These are phyloP conservation scores for Ciconia boyciana DNA, from an alignment of 2,113 vertebrate species.

Conservation along the genomic window DNA sequence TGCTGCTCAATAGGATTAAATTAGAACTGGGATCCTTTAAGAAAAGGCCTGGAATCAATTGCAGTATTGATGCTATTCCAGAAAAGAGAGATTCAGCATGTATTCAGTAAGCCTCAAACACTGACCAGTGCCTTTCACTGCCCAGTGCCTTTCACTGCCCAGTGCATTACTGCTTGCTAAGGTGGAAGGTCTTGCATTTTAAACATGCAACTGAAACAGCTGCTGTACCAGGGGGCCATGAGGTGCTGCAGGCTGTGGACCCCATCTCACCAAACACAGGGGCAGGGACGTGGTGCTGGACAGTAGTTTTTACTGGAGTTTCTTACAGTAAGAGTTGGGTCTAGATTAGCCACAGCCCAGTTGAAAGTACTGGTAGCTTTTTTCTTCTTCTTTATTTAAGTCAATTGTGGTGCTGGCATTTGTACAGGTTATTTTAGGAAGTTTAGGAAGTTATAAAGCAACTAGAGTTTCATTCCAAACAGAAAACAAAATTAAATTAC, in stretches of 20 bases:
- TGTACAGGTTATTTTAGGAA: neutral
- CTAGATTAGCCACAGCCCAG: neutral
- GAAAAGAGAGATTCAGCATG: neutral
- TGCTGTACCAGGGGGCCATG: no score
- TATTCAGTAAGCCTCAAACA: neutral
- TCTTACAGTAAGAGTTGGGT: neutral
- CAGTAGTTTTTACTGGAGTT: neutral
- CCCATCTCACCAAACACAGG: neutral
- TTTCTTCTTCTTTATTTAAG: neutral
- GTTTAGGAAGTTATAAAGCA: neutral
- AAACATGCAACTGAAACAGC: neutral
- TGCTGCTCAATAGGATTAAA: conserved; percentile 20
- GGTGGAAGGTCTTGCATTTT: neutral
- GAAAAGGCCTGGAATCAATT: conserved; percentile 15
- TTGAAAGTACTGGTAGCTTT: neutral
- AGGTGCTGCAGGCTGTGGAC: neutral
- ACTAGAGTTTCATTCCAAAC: neutral
- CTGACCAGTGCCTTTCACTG: neutral
- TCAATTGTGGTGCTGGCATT: neutral
- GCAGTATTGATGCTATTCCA: neutral
- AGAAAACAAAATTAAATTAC: neutral
- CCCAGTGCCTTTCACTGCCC: neutral
- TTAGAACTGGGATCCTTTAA: conserved; percentile 30
- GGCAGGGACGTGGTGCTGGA: neutral
- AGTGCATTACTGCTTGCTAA: neutral